Base-by-base conservation (phyloP, 2,888 invertebrate genomes). In the Sarcophaga caerulescens region DNA sequence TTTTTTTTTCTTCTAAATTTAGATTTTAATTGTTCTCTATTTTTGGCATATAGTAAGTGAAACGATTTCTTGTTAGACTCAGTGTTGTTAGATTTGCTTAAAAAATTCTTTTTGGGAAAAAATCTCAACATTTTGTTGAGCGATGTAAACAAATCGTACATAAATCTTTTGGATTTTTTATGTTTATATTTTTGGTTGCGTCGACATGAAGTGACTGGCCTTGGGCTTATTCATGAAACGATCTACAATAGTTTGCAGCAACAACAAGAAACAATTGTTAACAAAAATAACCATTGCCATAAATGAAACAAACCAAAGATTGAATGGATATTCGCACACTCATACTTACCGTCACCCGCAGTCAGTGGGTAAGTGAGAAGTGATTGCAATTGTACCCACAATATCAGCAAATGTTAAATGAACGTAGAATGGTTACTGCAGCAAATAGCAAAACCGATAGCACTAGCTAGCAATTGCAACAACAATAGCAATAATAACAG, bases 91-190 rank as follows among this genome's bases (percentile, higher is more conserved):
- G 52, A 79, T 75, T 70, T 63, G 8, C 17, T 25, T 25, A 65
- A 74, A 76, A 76, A 75, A 52, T 73, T 65, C 10, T 35, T 35
- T 35, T 35, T 8, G 2, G 35, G 47, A 77, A 80, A 80, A 79
- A 79, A 71, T 71, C 71, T 86, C 75, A 86, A 86, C 86, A 86
- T 86, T 86, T 81, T 81, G 86, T 81, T 86, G 86, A 84, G 84
- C 81, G 84, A 86, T 86, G 86, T 86, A 78, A 84, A 84, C 84
- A 86, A 86, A 86, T 86, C 86, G 86, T 81, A 86, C 86, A 86
- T 86, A 86, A 86, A 86, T 86, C 86, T 86, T 84, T 78, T 80
- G n/a, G 52, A 63, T 84, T 68, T 83, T 78, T 68, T 63, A n/a
- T 65, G 17, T 71, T 65, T 70, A 35, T 65, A 76, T 44, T 66